These are phyloP conservation scores for Andrena trimmerana DNA, from an alignment of 2,888 invertebrate species.

Conservation along the genomic window DNA sequence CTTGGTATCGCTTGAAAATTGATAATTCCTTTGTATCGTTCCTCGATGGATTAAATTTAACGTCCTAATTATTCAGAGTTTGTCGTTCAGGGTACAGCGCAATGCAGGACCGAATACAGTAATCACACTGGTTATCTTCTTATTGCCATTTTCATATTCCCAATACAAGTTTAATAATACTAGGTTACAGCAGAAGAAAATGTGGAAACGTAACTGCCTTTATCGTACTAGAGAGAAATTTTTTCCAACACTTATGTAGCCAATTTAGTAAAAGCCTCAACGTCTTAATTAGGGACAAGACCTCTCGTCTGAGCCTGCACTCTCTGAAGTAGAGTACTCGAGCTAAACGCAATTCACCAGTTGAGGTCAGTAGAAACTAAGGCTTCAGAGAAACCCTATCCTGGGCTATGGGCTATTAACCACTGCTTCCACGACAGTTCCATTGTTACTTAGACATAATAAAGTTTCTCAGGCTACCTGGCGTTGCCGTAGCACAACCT, in stretches of 20 bases:
- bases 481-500: not conserved
- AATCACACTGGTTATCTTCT: no score
- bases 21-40: not conserved
- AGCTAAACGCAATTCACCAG: conserved; percentile 28
- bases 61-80: not conserved
- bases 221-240: not conserved
- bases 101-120: no score
- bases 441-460: not conserved
- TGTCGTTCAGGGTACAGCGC: not conserved
- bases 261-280: conserved; percentile 15
- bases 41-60: not conserved
- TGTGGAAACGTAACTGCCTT: not conserved
- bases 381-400: conserved; percentile 2
- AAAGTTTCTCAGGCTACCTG: conserved; percentile 6
- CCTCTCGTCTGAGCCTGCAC: not conserved
- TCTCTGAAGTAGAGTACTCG: conserved; percentile 8
- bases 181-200: not conserved
- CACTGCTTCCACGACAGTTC: not conserved
- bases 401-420: conserved; percentile 15
- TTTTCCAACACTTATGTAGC: not conserved
- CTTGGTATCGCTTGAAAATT: not conserved
- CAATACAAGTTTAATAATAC: no score
- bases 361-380: conserved; percentile 15
- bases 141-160: no score
- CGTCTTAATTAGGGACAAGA: conserved; percentile 32